A percentile compares a stretch with the other conserved stretches of the same genome.
Evolutionary conservation across 2,797 vertebrate genomes (phyloP).

Genomic region (Linurgus olivaceus): DNA sequence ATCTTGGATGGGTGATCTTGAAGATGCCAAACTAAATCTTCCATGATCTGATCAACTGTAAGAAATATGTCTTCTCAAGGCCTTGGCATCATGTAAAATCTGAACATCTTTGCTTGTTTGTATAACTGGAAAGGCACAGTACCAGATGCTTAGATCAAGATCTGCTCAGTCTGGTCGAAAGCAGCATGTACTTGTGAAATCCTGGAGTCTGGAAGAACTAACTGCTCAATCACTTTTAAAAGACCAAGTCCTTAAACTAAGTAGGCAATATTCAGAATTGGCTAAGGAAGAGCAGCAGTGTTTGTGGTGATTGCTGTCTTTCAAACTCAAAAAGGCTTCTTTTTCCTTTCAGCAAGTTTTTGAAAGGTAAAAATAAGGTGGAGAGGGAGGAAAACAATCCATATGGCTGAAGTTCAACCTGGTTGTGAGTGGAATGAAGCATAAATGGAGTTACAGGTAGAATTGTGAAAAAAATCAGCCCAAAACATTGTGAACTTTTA

Average conservation of each 20-base stretch:
- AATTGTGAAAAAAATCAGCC: background rate
- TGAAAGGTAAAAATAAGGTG: background rate
- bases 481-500: background rate
- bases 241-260: slow-evolving; percentile 29
- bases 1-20: slow-evolving; percentile 12
- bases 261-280: slow-evolving; percentile 7
- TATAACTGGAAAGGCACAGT: background rate
- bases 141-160: background rate
- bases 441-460: background rate
- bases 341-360: background rate
- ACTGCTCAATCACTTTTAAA: background rate
- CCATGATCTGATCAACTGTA: background rate
- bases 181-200: background rate
- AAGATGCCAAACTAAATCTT: background rate
- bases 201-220: background rate
- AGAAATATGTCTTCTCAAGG: background rate
- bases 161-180: background rate
- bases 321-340: background rate
- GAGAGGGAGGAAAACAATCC: background rate
- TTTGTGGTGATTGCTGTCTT: background rate
- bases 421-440: background rate
- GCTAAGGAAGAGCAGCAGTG: background rate
- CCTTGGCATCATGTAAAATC: background rate
- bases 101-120: background rate
- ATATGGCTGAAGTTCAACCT: background rate